These are phyloP conservation scores for Mechanitis messenoides DNA, from an alignment of 2,888 invertebrate species.

Conservation along the genomic window DNA sequence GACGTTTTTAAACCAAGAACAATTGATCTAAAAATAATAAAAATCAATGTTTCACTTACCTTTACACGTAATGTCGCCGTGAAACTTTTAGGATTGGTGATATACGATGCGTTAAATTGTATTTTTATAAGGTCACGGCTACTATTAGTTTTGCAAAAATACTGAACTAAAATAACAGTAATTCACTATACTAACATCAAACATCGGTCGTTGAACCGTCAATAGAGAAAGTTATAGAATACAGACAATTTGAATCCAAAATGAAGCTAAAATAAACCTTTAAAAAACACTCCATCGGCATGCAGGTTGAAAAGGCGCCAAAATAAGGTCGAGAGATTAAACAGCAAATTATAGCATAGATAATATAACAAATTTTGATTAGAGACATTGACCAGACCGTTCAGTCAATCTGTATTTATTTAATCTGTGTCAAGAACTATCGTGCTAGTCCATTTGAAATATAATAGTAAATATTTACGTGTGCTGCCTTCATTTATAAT, in stretches of 20 bases:
- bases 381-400: conserved; percentile 46
- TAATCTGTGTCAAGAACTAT: conserved; percentile 52
- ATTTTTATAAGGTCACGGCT: neutral
- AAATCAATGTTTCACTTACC: too few relatives aligned
- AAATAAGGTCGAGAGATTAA: conserved; percentile 3
- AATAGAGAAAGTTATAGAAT: conserved; percentile 5
- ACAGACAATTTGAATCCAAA: too few relatives aligned
- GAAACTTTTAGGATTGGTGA: too few relatives aligned
- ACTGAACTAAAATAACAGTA: neutral
- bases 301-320: neutral
- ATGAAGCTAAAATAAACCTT: too few relatives aligned
- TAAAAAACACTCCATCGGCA: neutral
- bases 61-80: too few relatives aligned
- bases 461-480: conserved; percentile 4
- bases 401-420: conserved; percentile 34
- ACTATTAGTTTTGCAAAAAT: neutral
- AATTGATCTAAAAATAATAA: conserved; percentile 1
- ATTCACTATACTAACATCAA: conserved; percentile 1
- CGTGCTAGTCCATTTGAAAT: conserved; percentile 20
- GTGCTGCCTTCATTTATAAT: conserved; percentile 2
- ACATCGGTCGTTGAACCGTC: conserved; percentile 1
- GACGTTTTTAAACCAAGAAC: conserved; percentile 1
- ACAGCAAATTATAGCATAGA: conserved; percentile 26
- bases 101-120: neutral
- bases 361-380: conserved; percentile 33